phyloP scores from a whole-genome alignment of 2,113 vertebrate genomes.

The Taxidea taxus region DNA sequence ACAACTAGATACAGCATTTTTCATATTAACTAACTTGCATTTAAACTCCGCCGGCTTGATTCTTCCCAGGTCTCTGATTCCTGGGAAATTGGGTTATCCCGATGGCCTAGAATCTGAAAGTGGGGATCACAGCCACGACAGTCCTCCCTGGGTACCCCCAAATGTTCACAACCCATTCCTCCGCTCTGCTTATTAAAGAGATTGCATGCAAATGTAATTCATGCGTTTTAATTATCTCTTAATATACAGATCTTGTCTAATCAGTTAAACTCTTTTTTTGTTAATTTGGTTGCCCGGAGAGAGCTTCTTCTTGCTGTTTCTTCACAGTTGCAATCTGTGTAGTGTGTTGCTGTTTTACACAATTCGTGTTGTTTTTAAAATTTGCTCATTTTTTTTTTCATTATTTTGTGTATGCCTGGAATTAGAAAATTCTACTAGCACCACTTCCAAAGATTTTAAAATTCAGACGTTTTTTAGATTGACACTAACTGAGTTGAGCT shows the following conservation, averaged over 20 bases:
- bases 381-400: neutral
- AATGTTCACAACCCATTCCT: conserved; percentile 41
- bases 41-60: conserved; percentile 82
- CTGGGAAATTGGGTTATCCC: conserved; percentile 78
- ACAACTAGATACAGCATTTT: conserved; percentile 90
- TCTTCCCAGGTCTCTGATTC: conserved; percentile 75
- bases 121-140: conserved; percentile 51
- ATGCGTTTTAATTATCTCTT: conserved; percentile 79
- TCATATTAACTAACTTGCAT: conserved; percentile 89
- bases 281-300: conserved; percentile 22
- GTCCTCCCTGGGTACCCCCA: conserved; percentile 44
- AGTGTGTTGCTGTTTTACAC: neutral
- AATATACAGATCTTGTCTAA: conserved; percentile 66
- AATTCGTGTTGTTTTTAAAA: neutral
- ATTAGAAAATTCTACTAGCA: conserved; percentile 24
- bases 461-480: conserved; percentile 39
- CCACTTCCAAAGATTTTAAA: conserved; percentile 26
- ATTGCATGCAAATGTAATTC: conserved; percentile 48
- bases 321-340: conserved; percentile 30
- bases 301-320: conserved; percentile 61
- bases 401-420: neutral
- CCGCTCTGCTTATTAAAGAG: conserved; percentile 64
- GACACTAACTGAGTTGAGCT: neutral
- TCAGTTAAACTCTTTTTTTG: conserved; percentile 64
- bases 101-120: conserved; percentile 63